Percentiles rank a stretch among this genome's conserved stretches.
Conservation (phyloP, 2,797 vertebrate genomes). For the Danio jaintianensis region DNA sequence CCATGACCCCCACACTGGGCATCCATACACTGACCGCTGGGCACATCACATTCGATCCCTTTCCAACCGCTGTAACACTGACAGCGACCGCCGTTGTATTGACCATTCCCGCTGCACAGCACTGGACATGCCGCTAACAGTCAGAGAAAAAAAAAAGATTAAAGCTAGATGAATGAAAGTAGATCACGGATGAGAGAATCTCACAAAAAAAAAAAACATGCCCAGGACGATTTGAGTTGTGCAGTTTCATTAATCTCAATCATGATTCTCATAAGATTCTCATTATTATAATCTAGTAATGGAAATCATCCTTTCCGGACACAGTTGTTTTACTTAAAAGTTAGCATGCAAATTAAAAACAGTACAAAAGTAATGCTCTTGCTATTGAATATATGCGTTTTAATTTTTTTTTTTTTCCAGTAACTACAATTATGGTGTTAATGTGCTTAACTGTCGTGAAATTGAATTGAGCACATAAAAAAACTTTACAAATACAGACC, state of each 20-base stretch:
- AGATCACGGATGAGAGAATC: neutral
- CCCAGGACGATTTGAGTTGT: neutral
- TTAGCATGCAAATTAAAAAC: neutral
- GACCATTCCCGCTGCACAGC: constrained; percentile 94
- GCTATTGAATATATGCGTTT: too few species aligned
- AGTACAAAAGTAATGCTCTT: neutral
- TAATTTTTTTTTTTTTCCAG: too few species aligned
- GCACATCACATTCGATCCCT: constrained; percentile 94
- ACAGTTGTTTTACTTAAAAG: neutral
- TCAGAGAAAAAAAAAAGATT: constrained; percentile 1
- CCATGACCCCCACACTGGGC: constrained; percentile 91
- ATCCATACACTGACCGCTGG: constrained; percentile 90
- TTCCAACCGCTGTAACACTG: constrained; percentile 99
- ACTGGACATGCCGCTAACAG: constrained; percentile 92
- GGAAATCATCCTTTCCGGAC: neutral
- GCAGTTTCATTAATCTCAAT: neutral
- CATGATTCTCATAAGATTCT: neutral
- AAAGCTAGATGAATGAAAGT: neutral
- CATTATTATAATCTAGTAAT: neutral
- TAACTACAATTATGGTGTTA: too few species aligned
- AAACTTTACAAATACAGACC: too few species aligned
- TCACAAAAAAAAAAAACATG: neutral
- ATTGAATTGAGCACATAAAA: too few species aligned
- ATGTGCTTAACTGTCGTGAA: too few species aligned
- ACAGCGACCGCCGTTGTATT: constrained; percentile 97